phyloP scores from a whole-genome alignment of 2,888 invertebrate genomes.

The Dolomedes plantarius region DNA sequence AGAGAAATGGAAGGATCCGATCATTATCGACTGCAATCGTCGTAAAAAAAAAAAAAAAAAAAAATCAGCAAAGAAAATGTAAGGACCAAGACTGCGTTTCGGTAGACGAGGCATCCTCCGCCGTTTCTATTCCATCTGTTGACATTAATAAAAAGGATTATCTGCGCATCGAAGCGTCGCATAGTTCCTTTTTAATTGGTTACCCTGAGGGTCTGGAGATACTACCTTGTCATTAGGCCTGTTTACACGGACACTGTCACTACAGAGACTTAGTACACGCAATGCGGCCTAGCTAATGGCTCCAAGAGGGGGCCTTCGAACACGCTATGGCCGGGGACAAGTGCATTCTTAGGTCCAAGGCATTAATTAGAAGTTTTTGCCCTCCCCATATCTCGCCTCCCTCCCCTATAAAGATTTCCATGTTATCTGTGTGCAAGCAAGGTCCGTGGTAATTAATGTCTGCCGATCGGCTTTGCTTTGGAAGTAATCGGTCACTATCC shows the following conservation, averaged over 20 bases:
- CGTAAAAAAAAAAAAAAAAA: constrained; percentile 20
- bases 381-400: background rate
- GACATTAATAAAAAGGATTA: constrained; percentile 70
- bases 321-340: constrained; percentile 46
- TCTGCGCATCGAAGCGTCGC: constrained; percentile 63
- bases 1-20: constrained; percentile 28
- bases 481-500: constrained; percentile 43
- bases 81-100: constrained; percentile 9
- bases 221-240: constrained; percentile 71
- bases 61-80: too few species aligned
- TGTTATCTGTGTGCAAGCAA: constrained; percentile 46
- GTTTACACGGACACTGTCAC: constrained; percentile 68
- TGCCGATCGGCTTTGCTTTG: constrained; percentile 24
- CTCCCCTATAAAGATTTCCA: constrained; percentile 32
- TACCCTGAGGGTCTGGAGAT: constrained; percentile 46
- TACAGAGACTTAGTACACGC: constrained; percentile 29
- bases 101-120: background rate
- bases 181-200: constrained; percentile 68
- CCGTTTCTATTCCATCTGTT: constrained; percentile 61
- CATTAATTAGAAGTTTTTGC: constrained; percentile 53
- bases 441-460: constrained; percentile 52
- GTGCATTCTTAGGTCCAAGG: constrained; percentile 51
- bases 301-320: constrained; percentile 29
- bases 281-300: constrained; percentile 35
- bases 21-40: constrained; percentile 44